phyloP scores from a whole-genome alignment of 2,888 invertebrate genomes.

The Brassicogethes aeneus region DNA sequence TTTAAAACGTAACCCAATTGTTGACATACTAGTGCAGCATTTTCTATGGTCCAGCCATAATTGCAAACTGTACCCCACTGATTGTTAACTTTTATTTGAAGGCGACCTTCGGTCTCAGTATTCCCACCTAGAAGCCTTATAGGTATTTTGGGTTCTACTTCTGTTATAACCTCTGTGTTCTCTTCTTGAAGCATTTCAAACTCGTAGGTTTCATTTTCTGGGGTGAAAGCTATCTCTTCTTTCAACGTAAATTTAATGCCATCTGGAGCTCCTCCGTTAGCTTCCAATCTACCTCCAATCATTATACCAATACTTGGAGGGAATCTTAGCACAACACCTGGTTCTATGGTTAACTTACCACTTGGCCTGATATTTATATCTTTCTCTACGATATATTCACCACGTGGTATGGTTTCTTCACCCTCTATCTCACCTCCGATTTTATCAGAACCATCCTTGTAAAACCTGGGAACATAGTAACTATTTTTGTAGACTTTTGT shows the following conservation, averaged over 20 bases:
- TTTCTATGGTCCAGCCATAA: constrained; percentile 87
- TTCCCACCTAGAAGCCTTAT: constrained; percentile 76
- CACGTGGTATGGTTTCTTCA: constrained; percentile 68
- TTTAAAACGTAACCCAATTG: constrained; percentile 89
- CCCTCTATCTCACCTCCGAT: constrained; percentile 94
- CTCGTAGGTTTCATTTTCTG: constrained; percentile 55
- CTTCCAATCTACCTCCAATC: constrained; percentile 86
- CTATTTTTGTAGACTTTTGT: constrained; percentile 70
- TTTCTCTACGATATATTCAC: constrained; percentile 83
- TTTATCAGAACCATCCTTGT: constrained; percentile 51
- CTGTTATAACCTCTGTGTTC: constrained; percentile 43
- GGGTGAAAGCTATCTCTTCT: constrained; percentile 59
- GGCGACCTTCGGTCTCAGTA: constrained; percentile 74
- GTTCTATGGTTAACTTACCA: constrained; percentile 79
- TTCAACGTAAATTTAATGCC: constrained; percentile 73
- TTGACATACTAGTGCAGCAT: constrained; percentile 90
- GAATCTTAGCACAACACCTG: constrained; percentile 84
- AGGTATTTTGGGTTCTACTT: constrained; percentile 56
- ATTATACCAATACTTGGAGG: constrained; percentile 92
- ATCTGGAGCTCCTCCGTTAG: constrained; percentile 68
- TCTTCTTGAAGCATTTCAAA: constrained; percentile 44
- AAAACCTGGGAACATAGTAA: constrained; percentile 71
- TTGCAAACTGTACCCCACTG: constrained; percentile 98
- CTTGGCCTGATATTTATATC: constrained; percentile 93
- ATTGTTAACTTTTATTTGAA: constrained; percentile 74